Evolutionary conservation across 2,888 invertebrate species (phyloP).

Genomic region (Caenorhabditis sp.): DNA sequence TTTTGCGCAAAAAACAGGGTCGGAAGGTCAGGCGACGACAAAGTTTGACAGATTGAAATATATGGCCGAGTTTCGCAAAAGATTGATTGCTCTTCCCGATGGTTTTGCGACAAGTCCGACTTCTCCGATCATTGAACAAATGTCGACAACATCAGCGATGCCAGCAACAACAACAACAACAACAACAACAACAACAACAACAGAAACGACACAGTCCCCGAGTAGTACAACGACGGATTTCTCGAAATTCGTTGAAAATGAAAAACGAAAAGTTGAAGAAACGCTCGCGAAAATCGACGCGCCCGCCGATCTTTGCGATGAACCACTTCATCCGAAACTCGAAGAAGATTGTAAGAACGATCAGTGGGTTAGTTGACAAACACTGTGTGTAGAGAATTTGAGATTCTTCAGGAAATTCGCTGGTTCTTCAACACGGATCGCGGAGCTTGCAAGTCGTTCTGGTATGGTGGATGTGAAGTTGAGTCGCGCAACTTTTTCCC

Average conservation of each 20-base stretch:
- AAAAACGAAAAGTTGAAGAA: constrained; percentile 30
- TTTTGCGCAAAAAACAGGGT: constrained; percentile 21
- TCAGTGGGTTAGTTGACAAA: constrained; percentile 31
- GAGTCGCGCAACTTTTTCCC: constrained; percentile 50
- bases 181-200: background rate
- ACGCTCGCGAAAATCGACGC: constrained; percentile 32
- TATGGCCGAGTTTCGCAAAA: constrained; percentile 46
- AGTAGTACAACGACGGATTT: constrained; percentile 13
- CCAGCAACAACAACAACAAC: constrained; percentile 2
- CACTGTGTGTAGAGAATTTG: too few relatives aligned
- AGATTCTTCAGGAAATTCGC: constrained; percentile 20
- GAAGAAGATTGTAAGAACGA: constrained; percentile 58
- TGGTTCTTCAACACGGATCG: constrained; percentile 50
- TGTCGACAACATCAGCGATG: background rate
- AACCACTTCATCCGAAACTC: constrained; percentile 47
- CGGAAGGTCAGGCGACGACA: constrained; percentile 20
- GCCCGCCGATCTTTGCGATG: constrained; percentile 47
- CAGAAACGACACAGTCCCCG: background rate
- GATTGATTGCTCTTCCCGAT: constrained; percentile 25
- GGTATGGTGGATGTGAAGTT: constrained; percentile 66
- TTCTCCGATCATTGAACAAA: background rate
- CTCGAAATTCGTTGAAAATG: constrained; percentile 27
- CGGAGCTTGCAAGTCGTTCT: constrained; percentile 60
- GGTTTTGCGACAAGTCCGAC: constrained; percentile 12
- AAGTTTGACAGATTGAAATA: constrained; percentile 45